Base-by-base conservation (phyloP, 2,797 vertebrate genomes). In the Lycodopsis pacificus region DNA sequence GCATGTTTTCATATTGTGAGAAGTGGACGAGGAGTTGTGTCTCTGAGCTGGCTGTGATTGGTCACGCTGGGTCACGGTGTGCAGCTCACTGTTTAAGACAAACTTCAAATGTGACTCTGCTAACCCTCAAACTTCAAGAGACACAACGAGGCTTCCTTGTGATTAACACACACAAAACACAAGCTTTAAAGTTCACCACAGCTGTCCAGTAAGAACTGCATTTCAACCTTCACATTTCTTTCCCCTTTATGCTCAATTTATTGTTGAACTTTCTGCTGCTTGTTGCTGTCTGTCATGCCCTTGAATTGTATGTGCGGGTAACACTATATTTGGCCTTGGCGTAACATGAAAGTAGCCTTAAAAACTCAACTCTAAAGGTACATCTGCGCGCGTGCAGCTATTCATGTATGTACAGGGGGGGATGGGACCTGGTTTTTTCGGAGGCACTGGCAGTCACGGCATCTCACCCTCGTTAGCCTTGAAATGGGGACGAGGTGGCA, bases 391-490 rank as follows among this genome's bases (percentile, higher is more conserved):
- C 51, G 1, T 46, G 51, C 49, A 58, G 8, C 12, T 57, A 34
- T 68, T 69, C 49, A 30, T 27, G 30, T 65, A 9, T n/a, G 11
- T 19, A 59, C 7, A n/a, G 9, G 14, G 19, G 19, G 51, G 34
- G 22, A 1, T 14, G 63, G 57, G 48, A 62, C 20, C 57, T 54
- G 15, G 38, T 66, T 81, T 34, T 77, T 77, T 72, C 13, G 0
- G 25, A 48, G n/a, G 34, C n/a, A 9, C 34, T 10, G 34, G 11
- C 74, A 58, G 64, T 80, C 81, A 83, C 64, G 25, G 42, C 75
- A 86, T 85, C 61, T 67, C 86, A 36, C 51, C 84, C 86, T 90
- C 30, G 75, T 92, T 91, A 83, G 73, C 61, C 76, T 80, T 53
- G 82, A 89, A 91, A 91, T 56, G 84, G 76, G 91, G 90, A 76